Evolutionary conservation across 2,888 invertebrate species (phyloP).

Genomic region (Ichneumoninae sp.): DNA sequence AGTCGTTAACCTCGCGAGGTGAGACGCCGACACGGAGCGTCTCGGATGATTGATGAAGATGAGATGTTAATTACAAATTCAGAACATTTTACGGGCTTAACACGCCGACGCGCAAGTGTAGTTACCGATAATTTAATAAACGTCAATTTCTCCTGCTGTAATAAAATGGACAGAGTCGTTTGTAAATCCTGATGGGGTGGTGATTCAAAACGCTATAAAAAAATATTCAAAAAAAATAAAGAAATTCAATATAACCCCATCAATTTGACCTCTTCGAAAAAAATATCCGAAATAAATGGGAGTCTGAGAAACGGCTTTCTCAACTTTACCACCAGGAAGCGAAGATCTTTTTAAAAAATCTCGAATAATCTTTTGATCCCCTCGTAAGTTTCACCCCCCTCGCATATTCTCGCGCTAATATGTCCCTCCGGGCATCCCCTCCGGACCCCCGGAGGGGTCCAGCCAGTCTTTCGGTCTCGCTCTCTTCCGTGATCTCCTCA

Average conservation of each 20-base stretch:
- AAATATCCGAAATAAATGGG: background rate
- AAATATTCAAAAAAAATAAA: background rate
- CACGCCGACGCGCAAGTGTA: background rate
- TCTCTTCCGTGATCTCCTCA: slow-evolving; percentile 34
- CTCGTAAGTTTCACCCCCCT: slow-evolving; percentile 18
- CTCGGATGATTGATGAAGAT: slow-evolving; percentile 41
- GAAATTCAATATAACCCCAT: background rate
- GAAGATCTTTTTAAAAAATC: slow-evolving; percentile 1
- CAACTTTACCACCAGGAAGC: no score
- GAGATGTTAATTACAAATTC: slow-evolving; percentile 23
- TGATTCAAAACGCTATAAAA: background rate
- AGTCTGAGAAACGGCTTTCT: no score
- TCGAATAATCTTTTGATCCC: slow-evolving; percentile 16
- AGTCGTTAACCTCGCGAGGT: slow-evolving; percentile 40
- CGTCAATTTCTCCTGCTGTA: background rate
- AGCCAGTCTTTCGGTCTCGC: slow-evolving; percentile 22
- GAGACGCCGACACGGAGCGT: background rate
- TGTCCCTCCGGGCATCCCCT: slow-evolving; percentile 37
- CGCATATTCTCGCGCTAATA: slow-evolving; percentile 5
- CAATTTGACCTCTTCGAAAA: background rate
- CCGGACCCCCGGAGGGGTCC: slow-evolving; percentile 23
- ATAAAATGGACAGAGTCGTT: background rate
- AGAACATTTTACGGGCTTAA: background rate
- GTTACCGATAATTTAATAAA: slow-evolving; percentile 42
- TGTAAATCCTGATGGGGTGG: background rate